Base-by-base conservation (phyloP, 2,797 vertebrate genomes). In the Cyclopterus lumpus region DNA sequence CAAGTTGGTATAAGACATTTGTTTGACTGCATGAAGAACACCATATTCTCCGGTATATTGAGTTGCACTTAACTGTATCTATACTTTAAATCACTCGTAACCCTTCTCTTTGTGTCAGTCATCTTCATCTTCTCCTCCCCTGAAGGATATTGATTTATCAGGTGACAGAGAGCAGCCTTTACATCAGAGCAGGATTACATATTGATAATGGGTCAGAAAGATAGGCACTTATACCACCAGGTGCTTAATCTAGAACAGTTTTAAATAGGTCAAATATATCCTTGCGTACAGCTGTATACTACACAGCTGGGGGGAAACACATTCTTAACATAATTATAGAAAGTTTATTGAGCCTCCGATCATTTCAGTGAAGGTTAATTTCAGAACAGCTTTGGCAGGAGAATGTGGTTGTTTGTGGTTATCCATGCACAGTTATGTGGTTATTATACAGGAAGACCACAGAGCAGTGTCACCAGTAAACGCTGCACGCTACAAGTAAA, bases 401-500 rank as follows among this genome's bases (percentile, higher is more conserved):
- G 60, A 74, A 4, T 51, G 32, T 63, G 82, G 57, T 82, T n/a
- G n/a, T 82, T 74, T 2, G 59, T 62, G 58, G n/a, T n/a, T n/a
- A n/a, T n/a, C n/a, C n/a, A n/a, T n/a, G n/a, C n/a, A n/a, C n/a
- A n/a, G n/a, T n/a, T n/a, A n/a, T n/a, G n/a, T n/a, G n/a, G n/a
- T n/a, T n/a, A n/a, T n/a, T n/a, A n/a, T n/a, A n/a, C 58, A 76
- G 74, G 49, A 79, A 86, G 62, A 61, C 70, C 32, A n/a, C n/a
- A n/a, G n/a, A 16, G 16, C 44, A n/a, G 68, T 3, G 24, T 58
- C 55, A 30, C 8, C 62, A 54, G n/a, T n/a, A n/a, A 60, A 30
- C 18, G 2, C 64, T 28, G 58, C 44, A 10, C 24, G 24, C 24
- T 26, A 26, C 24, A 24, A 26, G 24, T 2, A 26, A 2, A 26